Conservation (phyloP, 1,140 invertebrate genomes). For the Drosophila busckii region DNA sequence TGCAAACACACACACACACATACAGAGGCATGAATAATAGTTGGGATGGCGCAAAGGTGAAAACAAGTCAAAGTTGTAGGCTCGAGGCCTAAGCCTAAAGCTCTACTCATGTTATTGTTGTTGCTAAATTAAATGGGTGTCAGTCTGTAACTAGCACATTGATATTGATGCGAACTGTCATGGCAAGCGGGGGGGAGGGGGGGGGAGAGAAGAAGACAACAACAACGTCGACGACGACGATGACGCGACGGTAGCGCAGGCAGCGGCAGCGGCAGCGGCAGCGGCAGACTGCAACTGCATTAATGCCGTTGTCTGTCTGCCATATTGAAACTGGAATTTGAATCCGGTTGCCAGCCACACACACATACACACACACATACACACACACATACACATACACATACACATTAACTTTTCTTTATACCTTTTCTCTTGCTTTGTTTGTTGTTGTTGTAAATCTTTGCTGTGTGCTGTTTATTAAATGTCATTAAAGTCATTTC, state of each 20-base stretch:
- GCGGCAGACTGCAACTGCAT: conserved; percentile 13
- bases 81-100: too few species aligned
- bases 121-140: conserved; percentile 52
- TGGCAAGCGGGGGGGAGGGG: not conserved
- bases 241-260: not conserved
- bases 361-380: not conserved
- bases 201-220: not conserved
- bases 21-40: not conserved
- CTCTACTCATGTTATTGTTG: conserved; percentile 13
- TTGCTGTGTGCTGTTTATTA: conserved; percentile 59
- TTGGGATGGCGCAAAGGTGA: not conserved
- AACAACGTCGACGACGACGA: not conserved
- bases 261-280: not conserved
- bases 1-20: not conserved
- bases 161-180: conserved; percentile 34
- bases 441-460: conserved; percentile 20
- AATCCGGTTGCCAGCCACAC: conserved; percentile 52
- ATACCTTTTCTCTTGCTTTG: not conserved
- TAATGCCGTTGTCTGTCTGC: conserved; percentile 15
- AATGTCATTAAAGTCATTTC: conserved; percentile 65
- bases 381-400: not conserved
- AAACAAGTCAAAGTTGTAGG: conserved; percentile 3
- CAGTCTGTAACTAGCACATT: conserved; percentile 63
- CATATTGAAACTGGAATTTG: conserved; percentile 61
- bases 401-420: not conserved